Evolutionary conservation across 1,140 invertebrate genomes (phyloP).

Genomic region (Pseudomyrmex flavicornis): DNA sequence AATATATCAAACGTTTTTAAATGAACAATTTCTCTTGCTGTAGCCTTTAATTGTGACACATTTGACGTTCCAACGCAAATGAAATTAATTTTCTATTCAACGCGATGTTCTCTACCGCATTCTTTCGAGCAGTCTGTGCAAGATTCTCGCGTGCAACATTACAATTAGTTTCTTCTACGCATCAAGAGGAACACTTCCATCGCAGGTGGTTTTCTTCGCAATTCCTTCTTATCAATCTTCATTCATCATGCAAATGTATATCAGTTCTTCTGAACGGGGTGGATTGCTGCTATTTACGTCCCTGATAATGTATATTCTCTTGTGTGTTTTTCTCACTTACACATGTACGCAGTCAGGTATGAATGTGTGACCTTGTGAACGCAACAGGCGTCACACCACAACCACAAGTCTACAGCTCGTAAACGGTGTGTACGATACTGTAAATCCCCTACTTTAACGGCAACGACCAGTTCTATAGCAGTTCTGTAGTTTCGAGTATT

Average conservation of each 20-base stretch:
- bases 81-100: constrained; percentile 69
- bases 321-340: constrained; percentile 25
- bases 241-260: too few species aligned
- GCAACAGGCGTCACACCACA: constrained; percentile 66
- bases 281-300: background rate
- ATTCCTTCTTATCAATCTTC: background rate
- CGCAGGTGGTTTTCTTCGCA: too few species aligned
- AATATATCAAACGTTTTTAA: background rate
- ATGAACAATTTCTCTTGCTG: too few species aligned
- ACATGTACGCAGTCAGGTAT: constrained; percentile 12
- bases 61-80: constrained; percentile 30
- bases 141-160: constrained; percentile 63
- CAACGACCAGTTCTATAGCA: constrained; percentile 53
- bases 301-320: constrained; percentile 50
- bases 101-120: constrained; percentile 68
- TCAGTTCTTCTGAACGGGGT: background rate
- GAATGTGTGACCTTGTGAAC: constrained; percentile 70
- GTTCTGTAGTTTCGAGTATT: constrained; percentile 18
- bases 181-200: background rate
- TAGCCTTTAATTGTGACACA: background rate
- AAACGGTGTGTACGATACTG: constrained; percentile 58
- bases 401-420: constrained; percentile 38
- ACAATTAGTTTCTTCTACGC: constrained; percentile 68
- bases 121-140: constrained; percentile 71
- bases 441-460: constrained; percentile 44